Conservation (phyloP, 2,113 vertebrate species). For the Aegithalos caudatus region DNA sequence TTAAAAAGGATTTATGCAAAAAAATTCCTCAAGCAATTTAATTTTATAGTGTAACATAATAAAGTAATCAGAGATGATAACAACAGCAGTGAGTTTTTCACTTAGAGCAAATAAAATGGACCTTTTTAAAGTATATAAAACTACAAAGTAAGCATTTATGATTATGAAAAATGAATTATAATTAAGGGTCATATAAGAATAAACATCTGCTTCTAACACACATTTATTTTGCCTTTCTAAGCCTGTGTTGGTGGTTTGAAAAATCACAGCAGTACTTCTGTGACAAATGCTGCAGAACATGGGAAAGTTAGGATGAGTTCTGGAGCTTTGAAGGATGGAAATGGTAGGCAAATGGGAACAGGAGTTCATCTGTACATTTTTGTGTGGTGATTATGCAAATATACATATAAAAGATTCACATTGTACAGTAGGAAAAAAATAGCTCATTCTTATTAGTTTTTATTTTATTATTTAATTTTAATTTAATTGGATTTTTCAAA, state of each 20-base stretch:
- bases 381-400: neutral
- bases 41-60: neutral
- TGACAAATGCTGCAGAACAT: neutral
- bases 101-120: conserved; percentile 13
- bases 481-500: neutral
- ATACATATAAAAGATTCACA: neutral
- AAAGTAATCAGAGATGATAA: neutral
- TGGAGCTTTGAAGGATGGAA: neutral
- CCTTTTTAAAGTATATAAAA: neutral
- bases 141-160: neutral
- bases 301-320: neutral
- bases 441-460: neutral
- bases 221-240: neutral
- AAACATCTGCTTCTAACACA: neutral
- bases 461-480: neutral
- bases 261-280: neutral
- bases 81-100: neutral
- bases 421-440: neutral
- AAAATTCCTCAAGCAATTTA: neutral
- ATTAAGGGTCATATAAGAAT: neutral
- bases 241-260: neutral
- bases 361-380: neutral
- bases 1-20: neutral
- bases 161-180: neutral
- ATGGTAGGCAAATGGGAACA: neutral